Percentiles rank a stretch among this genome's conserved stretches.
Evolutionary conservation across 2,888 invertebrate species (phyloP).

Genomic region (Galerucella pusilla): DNA sequence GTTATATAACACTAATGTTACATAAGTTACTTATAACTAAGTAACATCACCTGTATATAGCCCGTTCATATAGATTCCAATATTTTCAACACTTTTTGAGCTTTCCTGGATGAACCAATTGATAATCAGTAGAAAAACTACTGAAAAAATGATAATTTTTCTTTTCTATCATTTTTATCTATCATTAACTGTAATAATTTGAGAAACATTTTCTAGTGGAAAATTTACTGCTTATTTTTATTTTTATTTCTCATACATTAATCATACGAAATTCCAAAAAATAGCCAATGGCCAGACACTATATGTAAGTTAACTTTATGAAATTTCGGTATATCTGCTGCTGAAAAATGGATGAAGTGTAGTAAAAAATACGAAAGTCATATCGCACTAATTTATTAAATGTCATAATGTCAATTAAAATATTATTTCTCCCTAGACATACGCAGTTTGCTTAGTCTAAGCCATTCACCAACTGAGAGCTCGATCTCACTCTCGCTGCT

Average conservation of each 20-base stretch:
- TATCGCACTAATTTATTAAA: not conserved
- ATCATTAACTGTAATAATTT: too few relatives aligned
- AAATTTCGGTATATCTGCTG: not conserved
- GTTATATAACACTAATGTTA: too few relatives aligned
- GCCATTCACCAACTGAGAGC: too few relatives aligned
- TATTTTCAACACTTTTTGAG: not conserved
- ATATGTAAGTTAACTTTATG: not conserved
- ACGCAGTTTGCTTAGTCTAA: too few relatives aligned
- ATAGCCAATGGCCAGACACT: not conserved
- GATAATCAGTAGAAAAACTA: too few relatives aligned
- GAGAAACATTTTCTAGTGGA: too few relatives aligned
- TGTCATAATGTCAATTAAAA: too few relatives aligned
- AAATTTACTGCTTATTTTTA: not conserved
- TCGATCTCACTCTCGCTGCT: not conserved
- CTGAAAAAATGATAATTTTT: too few relatives aligned
- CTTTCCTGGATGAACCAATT: too few relatives aligned
- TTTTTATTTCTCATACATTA: too few relatives aligned
- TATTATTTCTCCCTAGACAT: not conserved
- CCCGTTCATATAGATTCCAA: not conserved
- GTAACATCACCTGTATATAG: not conserved
- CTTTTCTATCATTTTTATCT: not conserved
- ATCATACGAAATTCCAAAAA: too few relatives aligned
- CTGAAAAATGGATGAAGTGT: not conserved
- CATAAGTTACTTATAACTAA: too few relatives aligned
- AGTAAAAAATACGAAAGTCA: not conserved